Evolutionary conservation across 2,797 vertebrate genomes (phyloP), one percentile per base, ranked within the genome.

Genomic region (Valencia hispanica): DNA sequence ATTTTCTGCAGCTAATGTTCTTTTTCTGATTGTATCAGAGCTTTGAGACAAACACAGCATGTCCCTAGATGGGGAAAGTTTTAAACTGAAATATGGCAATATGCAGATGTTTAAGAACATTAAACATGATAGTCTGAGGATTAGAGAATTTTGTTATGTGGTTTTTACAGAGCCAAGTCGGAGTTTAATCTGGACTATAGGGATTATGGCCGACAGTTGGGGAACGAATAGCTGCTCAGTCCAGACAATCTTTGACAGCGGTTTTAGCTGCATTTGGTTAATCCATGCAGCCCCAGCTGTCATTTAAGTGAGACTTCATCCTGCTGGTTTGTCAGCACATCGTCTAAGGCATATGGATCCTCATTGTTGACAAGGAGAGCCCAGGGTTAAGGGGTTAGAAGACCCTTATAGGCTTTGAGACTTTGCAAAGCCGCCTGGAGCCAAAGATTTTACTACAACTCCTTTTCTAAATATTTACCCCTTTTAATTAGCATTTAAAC

Each of bases 381-480:
- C 4, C 36, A 0, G 48, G 81, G 69, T 73, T 55, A 70, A 77
- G 34, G 57, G 17, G 30, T 45, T 39, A 73, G 51, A 74, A 77
- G 55, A 70, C 73, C 65, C 77, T 73, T 65, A 68, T 11, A 0
- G 39, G 10, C 55, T 76, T 61, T 79, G 68, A 72, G 82, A 72
- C 5, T 45, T 0, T 2, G 20, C 53, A 82, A 82, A 88, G 63
- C 74, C 30, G 34, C 63, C 72, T 3, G 30, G 53, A 86, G 68
- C 70, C 36, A 2, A 68, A 74, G 66, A 75, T 32, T 76, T 18
- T 80, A 72, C 32, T 11, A 17, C 47, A 20, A 45, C 74, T 76
- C 53, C n/a, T 66, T 85, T 72, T 68, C 72, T 72, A 78, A 83
- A 83, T 77, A 80, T 87, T 83, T 74, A 83, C n/a, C 41, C 59